Base-by-base conservation (phyloP, 2,797 vertebrate genomes). In the Odontamblyopus rebecca region DNA sequence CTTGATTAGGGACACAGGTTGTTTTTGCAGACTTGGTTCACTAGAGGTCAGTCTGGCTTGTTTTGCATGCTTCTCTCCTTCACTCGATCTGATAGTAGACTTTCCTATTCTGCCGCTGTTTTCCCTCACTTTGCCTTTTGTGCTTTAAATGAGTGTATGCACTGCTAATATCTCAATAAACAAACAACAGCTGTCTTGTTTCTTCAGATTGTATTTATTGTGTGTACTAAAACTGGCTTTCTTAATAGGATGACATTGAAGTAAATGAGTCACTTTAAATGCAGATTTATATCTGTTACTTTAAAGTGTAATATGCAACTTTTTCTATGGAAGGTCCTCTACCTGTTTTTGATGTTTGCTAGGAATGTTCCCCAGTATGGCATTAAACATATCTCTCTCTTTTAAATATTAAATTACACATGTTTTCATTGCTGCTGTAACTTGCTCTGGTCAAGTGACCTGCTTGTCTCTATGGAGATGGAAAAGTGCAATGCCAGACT, bases 21-120 rank as follows among this genome's bases (percentile, higher is more conserved):
- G 81, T 88, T 89, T 87, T 89, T 90, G 90, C 90, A 91, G 90
- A 92, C 89, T 92, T 88, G 82, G 91, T 92, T 93, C 87, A 86
- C 77, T 82, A 77, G 71, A 82, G 85, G 86, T 87, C 86, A 71
- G 69, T 85, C 78, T 82, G 88, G 69, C 85, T 85, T 82, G 80
- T 83, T 86, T 81, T 91, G 93, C 93, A 93, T 93, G 93, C 80
- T 75, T 76, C 71, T 78, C 75, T 85, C 69, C 76, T 65, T 84
- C 61, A 79, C 77, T 80, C 77, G 86, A 79, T 79, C 87, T 82
- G 63, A 72, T 67, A 64, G 78, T 76, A 73, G 41, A 82, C 77
- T 72, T 80, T 84, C 76, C 74, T 71, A 16, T 86, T 89, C 85
- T 73, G 84, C 70, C 82, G 70, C 69, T 83, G 77, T 72, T 81